Evolutionary conservation across 1,140 invertebrate species (phyloP).

Genomic region (Drosophila azteca): DNA sequence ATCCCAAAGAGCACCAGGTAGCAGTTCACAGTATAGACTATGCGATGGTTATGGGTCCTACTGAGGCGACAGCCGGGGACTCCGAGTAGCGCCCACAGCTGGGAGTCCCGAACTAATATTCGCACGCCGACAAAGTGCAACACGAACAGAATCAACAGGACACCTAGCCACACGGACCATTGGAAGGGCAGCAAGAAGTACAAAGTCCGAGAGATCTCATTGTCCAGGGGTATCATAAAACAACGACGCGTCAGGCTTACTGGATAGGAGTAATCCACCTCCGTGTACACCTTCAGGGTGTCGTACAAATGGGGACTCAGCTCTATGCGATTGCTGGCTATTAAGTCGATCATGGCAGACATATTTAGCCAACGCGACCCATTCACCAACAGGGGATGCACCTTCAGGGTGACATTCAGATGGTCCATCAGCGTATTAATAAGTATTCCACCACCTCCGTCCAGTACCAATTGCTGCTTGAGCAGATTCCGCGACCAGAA

Average conservation of each 20-base stretch:
- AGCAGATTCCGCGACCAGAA: constrained; percentile 48
- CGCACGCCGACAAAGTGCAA: constrained; percentile 4
- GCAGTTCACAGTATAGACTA: neutral
- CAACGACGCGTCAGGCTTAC: constrained; percentile 39
- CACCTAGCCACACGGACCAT: constrained; percentile 31
- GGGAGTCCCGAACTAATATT: neutral
- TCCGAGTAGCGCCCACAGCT: constrained; percentile 45
- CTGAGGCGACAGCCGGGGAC: constrained; percentile 36
- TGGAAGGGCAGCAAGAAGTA: constrained; percentile 49
- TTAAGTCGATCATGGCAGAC: constrained; percentile 17
- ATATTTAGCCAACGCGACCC: constrained; percentile 51
- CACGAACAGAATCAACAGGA: constrained; percentile 10
- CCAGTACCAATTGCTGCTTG: constrained; percentile 16
- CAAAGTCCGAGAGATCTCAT: constrained; percentile 31
- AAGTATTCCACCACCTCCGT: constrained; percentile 52
- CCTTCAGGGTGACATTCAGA: constrained; percentile 55
- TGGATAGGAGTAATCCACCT: constrained; percentile 67
- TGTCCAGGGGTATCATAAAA: constrained; percentile 56
- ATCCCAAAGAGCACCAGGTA: constrained; percentile 22
- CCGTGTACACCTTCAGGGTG: constrained; percentile 19
- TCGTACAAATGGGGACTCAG: constrained; percentile 62
- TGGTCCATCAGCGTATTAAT: constrained; percentile 47
- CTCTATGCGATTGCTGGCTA: constrained; percentile 29
- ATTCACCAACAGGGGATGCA: constrained; percentile 47
- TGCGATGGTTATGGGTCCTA: neutral